Conservation (phyloP, 2,888 invertebrate genomes). For the Hypomecis atomaria region DNA sequence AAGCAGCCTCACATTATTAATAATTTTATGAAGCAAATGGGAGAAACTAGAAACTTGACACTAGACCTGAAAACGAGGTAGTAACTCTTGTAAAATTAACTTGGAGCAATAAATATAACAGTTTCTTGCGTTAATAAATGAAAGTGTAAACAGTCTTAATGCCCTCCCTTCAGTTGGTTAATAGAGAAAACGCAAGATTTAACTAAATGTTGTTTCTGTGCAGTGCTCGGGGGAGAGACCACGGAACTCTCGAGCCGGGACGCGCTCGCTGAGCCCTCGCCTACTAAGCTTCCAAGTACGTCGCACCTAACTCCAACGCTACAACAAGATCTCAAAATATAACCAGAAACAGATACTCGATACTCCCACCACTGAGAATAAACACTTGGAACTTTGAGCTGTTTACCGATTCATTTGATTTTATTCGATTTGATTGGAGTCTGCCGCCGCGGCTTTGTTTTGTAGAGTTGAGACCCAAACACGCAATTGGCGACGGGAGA, state of each 20-base stretch:
- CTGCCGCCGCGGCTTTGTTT: constrained; percentile 35
- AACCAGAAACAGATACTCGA: constrained; percentile 21
- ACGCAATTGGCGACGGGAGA: constrained; percentile 35
- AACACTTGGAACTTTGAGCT: constrained; percentile 27
- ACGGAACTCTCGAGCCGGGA: constrained; percentile 79
- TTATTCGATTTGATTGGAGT: constrained; percentile 40
- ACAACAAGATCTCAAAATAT: constrained; percentile 68
- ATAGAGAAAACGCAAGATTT: constrained; percentile 40
- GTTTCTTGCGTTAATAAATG: not conserved
- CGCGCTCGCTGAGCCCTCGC: constrained; percentile 82
- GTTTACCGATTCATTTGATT: constrained; percentile 35
- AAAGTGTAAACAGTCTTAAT: not conserved
- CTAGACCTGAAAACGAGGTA: no score
- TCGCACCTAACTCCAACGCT: constrained; percentile 62
- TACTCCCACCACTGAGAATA: constrained; percentile 27
- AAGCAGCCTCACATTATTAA: no score
- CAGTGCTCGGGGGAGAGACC: constrained; percentile 78
- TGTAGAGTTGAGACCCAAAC: constrained; percentile 28
- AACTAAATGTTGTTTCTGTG: constrained; percentile 78
- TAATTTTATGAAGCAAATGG: no score
- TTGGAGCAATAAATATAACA: not conserved
- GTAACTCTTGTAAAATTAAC: no score
- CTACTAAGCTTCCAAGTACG: constrained; percentile 87
- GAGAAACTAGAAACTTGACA: no score
- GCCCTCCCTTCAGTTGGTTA: not conserved